phyloP scores from a whole-genome alignment of 2,113 vertebrate genomes.

The Chrysochloris asiatica region DNA sequence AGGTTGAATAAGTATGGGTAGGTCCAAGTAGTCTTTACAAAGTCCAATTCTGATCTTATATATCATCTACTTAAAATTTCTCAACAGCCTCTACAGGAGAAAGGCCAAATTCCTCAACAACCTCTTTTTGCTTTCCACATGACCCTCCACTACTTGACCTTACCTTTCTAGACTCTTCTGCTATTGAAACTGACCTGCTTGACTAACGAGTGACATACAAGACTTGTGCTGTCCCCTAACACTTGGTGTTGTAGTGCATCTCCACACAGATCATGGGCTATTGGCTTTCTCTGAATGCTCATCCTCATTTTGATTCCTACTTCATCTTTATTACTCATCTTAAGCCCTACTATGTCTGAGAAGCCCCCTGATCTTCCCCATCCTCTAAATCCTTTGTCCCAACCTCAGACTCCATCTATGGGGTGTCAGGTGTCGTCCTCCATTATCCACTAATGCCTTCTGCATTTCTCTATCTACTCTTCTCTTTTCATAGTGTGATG shows the following conservation, averaged over 20 bases:
- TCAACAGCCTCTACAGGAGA: background rate
- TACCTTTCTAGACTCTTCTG: background rate
- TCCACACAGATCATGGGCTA: accelerated
- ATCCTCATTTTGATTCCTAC: background rate
- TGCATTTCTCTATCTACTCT: background rate
- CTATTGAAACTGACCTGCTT: background rate
- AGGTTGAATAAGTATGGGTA: too few relatives aligned
- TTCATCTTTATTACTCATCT: background rate
- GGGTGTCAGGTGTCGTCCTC: background rate
- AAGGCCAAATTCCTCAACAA: background rate
- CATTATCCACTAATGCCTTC: background rate
- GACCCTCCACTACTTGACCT: too few relatives aligned
- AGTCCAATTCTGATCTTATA: background rate
- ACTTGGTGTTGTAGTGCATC: accelerated
- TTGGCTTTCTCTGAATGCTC: background rate
- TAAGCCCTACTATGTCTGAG: background rate
- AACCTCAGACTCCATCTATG: background rate
- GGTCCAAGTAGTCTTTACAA: background rate
- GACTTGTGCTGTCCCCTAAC: accelerated
- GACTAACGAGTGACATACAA: background rate
- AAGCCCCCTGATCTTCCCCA: background rate
- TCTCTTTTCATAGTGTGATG: background rate
- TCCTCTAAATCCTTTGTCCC: background rate
- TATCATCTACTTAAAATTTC: background rate
- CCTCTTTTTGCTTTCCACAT: too few relatives aligned